These are phyloP conservation scores for Capitulum mitella DNA, from an alignment of 2,888 invertebrate species.

Conservation along the genomic window DNA sequence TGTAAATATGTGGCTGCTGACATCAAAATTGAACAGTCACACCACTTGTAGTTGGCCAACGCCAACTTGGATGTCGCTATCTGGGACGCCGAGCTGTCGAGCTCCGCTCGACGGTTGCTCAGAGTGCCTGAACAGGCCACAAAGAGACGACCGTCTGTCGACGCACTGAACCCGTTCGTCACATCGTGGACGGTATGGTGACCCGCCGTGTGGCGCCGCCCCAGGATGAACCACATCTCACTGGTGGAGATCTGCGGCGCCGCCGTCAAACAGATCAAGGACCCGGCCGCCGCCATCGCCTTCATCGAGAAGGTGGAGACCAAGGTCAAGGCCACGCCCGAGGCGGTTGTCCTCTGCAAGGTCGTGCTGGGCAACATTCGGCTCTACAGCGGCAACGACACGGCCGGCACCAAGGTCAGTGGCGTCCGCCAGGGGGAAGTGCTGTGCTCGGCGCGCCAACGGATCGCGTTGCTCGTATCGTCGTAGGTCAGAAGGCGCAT, in stretches of 20 bases:
- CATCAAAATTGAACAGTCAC: too few species aligned
- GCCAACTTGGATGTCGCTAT: not conserved
- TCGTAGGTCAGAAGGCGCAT: too few species aligned
- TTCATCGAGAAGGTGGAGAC: slow-evolving; percentile 83
- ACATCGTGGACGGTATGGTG: not conserved
- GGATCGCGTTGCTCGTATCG: too few species aligned
- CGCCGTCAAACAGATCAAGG: slow-evolving; percentile 61
- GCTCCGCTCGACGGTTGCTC: too few species aligned
- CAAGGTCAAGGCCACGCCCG: slow-evolving; percentile 75
- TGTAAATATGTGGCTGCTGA: not conserved
- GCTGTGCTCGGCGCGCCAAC: too few species aligned
- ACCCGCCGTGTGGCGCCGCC: not conserved
- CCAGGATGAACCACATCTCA: slow-evolving; percentile 87
- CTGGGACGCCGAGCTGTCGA: too few species aligned
- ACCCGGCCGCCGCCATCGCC: slow-evolving; percentile 72
- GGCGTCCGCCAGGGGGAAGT: too few species aligned
- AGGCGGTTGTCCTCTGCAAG: slow-evolving; percentile 80
- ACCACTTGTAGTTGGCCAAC: not conserved
- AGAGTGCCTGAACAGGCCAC: too few species aligned
- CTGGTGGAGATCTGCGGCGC: slow-evolving; percentile 69
- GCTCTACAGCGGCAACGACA: slow-evolving; percentile 43
- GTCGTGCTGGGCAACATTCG: slow-evolving; percentile 56
- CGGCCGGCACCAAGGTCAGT: slow-evolving; percentile 45
- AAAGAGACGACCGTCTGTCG: not conserved
- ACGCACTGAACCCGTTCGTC: not conserved